These are phyloP conservation scores for Fistularia commersonii DNA, from an alignment of 2,797 vertebrate genomes.

Conservation along the genomic window DNA sequence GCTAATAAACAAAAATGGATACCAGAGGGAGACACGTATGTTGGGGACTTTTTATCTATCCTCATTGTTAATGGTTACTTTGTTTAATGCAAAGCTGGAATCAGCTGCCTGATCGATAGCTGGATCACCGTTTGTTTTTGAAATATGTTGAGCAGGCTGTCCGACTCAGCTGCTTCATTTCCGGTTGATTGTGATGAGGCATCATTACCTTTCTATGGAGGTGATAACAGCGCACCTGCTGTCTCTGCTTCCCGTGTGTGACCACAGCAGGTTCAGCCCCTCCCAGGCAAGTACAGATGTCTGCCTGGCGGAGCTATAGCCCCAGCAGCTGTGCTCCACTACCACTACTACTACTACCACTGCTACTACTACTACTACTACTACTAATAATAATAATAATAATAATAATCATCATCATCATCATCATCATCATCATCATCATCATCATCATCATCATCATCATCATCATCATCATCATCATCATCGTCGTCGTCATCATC, in stretches of 20 bases:
- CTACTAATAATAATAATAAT: too few relatives aligned
- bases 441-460: too few relatives aligned
- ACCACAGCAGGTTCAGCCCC: slow-evolving; percentile 43
- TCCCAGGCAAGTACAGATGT: slow-evolving; percentile 27
- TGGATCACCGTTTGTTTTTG: slow-evolving; percentile 15
- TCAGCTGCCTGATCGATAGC: slow-evolving; percentile 7
- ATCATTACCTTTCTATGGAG: slow-evolving; percentile 66
- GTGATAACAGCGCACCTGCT: slow-evolving; percentile 76
- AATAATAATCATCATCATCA: too few relatives aligned
- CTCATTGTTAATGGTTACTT: slow-evolving; percentile 5
- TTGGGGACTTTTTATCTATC: slow-evolving; percentile 31
- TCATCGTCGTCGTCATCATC: too few relatives aligned
- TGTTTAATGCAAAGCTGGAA: slow-evolving; percentile 2
- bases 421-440: too few relatives aligned
- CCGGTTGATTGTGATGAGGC: slow-evolving; percentile 65
- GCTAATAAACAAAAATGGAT: slow-evolving; percentile 52
- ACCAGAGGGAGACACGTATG: slow-evolving; percentile 32
- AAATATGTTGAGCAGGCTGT: slow-evolving; percentile 31
- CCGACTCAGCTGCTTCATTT: slow-evolving; percentile 53
- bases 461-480: too few relatives aligned
- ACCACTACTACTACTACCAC: slow-evolving; percentile 1
- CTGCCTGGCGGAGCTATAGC: slow-evolving; percentile 38
- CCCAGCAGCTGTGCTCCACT: slow-evolving; percentile 16
- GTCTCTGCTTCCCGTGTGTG: slow-evolving; percentile 63
- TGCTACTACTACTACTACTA: too few relatives aligned